These are phyloP conservation scores for Dufourea novaeangliae DNA, from an alignment of 1,140 invertebrate species.

Conservation along the genomic window DNA sequence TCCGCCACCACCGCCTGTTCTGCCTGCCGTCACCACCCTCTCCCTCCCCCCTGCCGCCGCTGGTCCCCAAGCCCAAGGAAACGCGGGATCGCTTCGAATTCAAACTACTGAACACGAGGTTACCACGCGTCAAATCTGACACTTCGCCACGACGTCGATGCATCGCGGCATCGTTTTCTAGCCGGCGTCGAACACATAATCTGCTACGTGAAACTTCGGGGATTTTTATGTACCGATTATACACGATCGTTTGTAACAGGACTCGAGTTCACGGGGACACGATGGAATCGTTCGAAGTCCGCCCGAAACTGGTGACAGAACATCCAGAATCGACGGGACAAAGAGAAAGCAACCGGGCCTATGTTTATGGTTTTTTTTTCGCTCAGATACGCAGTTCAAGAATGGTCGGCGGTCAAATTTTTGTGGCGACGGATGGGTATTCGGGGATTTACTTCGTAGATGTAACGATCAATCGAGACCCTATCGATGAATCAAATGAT, in stretches of 20 bases:
- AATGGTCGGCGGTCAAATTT: background rate
- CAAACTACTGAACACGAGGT: slow-evolving; percentile 82
- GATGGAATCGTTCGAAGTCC: background rate
- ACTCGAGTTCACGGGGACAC: background rate
- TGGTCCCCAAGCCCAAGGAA: slow-evolving; percentile 77
- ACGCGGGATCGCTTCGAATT: slow-evolving; percentile 82
- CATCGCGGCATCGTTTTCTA: slow-evolving; percentile 24
- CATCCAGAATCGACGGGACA: background rate
- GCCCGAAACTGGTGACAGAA: no score
- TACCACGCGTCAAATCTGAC: slow-evolving; percentile 82
- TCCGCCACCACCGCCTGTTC: slow-evolving; percentile 3
- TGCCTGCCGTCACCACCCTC: slow-evolving; percentile 39
- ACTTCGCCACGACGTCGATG: slow-evolving; percentile 65
- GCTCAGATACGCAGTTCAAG: background rate
- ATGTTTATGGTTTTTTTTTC: background rate
- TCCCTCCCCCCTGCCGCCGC: slow-evolving; percentile 28
- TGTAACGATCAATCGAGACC: background rate
- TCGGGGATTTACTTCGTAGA: background rate
- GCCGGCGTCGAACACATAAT: background rate
- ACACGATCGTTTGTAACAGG: background rate
- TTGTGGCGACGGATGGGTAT: background rate
- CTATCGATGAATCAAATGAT: background rate
- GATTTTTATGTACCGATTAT: background rate
- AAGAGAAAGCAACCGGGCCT: background rate
- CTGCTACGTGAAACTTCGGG: background rate